Percentiles rank a stretch among this genome's conserved stretches.
These are phyloP conservation scores for Sminthurides aquaticus DNA, from an alignment of 2,888 invertebrate species.

Conservation along the genomic window DNA sequence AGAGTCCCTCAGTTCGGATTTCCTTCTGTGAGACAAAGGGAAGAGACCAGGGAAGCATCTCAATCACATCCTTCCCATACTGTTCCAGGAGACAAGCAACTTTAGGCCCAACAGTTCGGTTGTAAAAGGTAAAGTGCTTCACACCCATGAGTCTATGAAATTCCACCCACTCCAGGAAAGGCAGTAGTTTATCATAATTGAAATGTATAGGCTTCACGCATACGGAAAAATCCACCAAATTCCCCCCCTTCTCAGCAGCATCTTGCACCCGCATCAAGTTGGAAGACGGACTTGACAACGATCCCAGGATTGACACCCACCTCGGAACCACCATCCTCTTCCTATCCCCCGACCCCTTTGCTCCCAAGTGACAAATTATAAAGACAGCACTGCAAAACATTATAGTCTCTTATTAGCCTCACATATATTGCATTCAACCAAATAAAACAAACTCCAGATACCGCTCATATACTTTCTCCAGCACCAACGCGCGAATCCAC, in stretches of 20 bases:
- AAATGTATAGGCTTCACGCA: slow-evolving; percentile 89
- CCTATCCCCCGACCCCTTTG: slow-evolving; percentile 8
- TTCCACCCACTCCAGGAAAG: slow-evolving; percentile 82
- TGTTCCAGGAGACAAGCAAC: slow-evolving; percentile 68
- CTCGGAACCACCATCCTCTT: slow-evolving; percentile 51
- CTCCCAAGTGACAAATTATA: slow-evolving; percentile 58
- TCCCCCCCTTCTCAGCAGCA: slow-evolving; percentile 22
- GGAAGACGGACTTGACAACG: slow-evolving; percentile 48
- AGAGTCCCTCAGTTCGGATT: slow-evolving; percentile 84
- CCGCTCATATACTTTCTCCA: too few species aligned
- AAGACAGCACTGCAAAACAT: slow-evolving; percentile 66
- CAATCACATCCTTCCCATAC: slow-evolving; percentile 61
- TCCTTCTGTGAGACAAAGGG: slow-evolving; percentile 80
- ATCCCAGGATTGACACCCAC: slow-evolving; percentile 57
- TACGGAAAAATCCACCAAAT: slow-evolving; percentile 56
- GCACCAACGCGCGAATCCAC: too few species aligned
- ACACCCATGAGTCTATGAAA: slow-evolving; percentile 75
- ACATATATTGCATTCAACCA: not conserved
- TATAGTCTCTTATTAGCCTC: not conserved
- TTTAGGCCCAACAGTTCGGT: slow-evolving; percentile 72
- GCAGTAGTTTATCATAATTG: slow-evolving; percentile 73
- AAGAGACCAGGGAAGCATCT: slow-evolving; percentile 67
- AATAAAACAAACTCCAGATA: too few species aligned
- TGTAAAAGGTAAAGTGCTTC: slow-evolving; percentile 82
- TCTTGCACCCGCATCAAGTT: slow-evolving; percentile 44